Percentiles rank a stretch among this genome's conserved stretches.
phyloP scores from a whole-genome alignment of 2,113 vertebrate genomes.

The Lampris incognitus region DNA sequence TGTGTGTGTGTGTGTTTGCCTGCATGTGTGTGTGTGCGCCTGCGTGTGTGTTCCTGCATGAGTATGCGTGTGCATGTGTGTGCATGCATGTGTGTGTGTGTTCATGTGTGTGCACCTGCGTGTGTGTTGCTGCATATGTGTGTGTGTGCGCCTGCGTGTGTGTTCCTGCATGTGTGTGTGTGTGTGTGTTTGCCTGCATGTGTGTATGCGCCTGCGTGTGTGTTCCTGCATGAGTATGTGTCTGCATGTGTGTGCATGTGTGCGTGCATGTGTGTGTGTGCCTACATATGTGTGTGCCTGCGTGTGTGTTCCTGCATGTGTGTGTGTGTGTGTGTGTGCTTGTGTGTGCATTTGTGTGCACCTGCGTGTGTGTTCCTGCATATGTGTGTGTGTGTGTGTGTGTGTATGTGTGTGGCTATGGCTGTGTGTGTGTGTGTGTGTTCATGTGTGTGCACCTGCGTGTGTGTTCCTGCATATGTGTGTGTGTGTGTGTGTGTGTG shows the following conservation, averaged over 20 bases:
- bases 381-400: too few species aligned
- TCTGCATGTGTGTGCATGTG: too few species aligned
- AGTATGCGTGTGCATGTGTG: not conserved
- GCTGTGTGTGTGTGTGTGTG: too few species aligned
- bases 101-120: not conserved
- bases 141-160: not conserved
- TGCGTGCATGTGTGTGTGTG: too few species aligned
- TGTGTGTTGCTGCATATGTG: too few species aligned
- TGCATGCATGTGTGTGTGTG: not conserved
- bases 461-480: not conserved
- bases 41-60: not conserved
- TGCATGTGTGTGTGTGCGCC: not conserved
- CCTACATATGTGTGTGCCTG: too few species aligned
- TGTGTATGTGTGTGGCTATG: too few species aligned
- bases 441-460: conserved; percentile 1
- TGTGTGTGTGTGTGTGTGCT: too few species aligned
- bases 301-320: not conserved
- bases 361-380: too few species aligned
- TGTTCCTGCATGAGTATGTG: not conserved
- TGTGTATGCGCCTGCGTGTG: too few species aligned
- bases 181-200: not conserved
- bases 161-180: not conserved
- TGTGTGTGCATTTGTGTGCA: too few species aligned
- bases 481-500: conserved; percentile 1
- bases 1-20: conserved; percentile 7